Percentiles rank a stretch among this genome's conserved stretches.
phyloP scores from a whole-genome alignment of 2,888 invertebrate species.

The Rhagophthalmus giganteus region DNA sequence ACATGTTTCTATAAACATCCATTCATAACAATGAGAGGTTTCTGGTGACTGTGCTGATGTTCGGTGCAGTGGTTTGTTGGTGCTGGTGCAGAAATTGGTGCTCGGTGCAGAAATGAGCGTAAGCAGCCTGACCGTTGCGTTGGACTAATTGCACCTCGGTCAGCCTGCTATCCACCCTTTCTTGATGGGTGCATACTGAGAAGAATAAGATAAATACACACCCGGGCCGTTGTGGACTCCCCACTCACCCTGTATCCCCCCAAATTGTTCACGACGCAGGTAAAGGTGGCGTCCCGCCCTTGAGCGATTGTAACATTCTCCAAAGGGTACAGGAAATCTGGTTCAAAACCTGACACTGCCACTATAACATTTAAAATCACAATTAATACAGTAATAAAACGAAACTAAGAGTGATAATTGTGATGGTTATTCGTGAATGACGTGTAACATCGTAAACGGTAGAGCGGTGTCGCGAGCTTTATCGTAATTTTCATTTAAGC shows the following conservation, averaged over 20 bases:
- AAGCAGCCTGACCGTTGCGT: constrained; percentile 30
- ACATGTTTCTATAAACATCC: constrained; percentile 13
- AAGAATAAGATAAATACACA: constrained; percentile 65
- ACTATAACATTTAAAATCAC: too few relatives aligned
- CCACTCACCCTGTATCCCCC: constrained; percentile 88
- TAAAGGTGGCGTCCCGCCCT: constrained; percentile 82
- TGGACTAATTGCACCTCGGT: constrained; percentile 12
- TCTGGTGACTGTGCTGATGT: constrained; percentile 22
- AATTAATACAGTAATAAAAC: too few relatives aligned
- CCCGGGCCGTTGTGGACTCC: constrained; percentile 81
- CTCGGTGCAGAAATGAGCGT: constrained; percentile 33
- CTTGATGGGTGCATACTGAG: constrained; percentile 24
- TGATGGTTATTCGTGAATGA: neutral
- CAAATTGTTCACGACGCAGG: constrained; percentile 83
- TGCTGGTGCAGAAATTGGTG: constrained; percentile 32
- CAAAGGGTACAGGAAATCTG: constrained; percentile 77
- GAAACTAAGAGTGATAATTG: neutral
- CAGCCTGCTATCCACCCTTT: constrained; percentile 25
- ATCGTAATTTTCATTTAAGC: neutral
- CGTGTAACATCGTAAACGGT: too few relatives aligned
- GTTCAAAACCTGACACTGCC: constrained; percentile 74
- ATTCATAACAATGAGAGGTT: constrained; percentile 20
- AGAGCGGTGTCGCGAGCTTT: too few relatives aligned
- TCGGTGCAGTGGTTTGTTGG: constrained; percentile 26
- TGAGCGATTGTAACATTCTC: constrained; percentile 83